Conservation (phyloP, 2,113 vertebrate genomes). For the Megaceryle torquata region DNA sequence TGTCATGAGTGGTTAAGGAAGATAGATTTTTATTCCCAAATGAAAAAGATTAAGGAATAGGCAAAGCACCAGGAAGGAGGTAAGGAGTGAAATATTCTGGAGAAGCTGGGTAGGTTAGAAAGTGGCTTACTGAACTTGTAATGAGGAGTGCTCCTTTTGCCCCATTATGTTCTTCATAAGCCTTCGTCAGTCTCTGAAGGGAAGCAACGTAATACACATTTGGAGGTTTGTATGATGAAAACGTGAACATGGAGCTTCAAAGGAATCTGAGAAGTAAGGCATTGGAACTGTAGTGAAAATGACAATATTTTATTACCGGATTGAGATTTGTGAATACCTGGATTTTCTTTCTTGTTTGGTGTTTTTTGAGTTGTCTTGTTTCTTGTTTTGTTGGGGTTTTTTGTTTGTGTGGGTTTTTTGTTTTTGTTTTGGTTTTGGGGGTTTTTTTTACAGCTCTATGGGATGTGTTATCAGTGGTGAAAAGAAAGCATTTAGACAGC, state of each 20-base stretch:
- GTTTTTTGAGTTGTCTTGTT: no score
- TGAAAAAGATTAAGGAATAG: background rate
- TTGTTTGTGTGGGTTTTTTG: no score
- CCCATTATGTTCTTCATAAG: background rate
- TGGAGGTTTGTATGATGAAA: background rate
- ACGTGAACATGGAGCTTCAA: background rate
- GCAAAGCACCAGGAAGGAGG: background rate
- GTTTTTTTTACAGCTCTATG: background rate
- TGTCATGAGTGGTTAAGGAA: background rate
- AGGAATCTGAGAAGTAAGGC: background rate
- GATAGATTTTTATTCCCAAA: background rate
- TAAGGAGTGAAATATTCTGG: background rate
- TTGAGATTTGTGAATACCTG: background rate
- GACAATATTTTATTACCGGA: background rate
- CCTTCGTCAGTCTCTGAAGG: background rate
- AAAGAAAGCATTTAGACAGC: background rate
- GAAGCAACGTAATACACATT: background rate
- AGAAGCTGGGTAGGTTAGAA: background rate
- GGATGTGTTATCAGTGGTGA: background rate
- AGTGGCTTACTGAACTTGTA: background rate
- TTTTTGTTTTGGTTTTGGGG: no score
- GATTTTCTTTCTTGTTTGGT: background rate
- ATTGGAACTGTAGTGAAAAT: background rate
- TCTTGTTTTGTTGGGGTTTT: no score
- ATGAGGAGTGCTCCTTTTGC: background rate